Percentiles rank a stretch among this genome's conserved stretches.
These are phyloP conservation scores for Noctua janthe DNA, from an alignment of 2,888 invertebrate species.

Conservation along the genomic window DNA sequence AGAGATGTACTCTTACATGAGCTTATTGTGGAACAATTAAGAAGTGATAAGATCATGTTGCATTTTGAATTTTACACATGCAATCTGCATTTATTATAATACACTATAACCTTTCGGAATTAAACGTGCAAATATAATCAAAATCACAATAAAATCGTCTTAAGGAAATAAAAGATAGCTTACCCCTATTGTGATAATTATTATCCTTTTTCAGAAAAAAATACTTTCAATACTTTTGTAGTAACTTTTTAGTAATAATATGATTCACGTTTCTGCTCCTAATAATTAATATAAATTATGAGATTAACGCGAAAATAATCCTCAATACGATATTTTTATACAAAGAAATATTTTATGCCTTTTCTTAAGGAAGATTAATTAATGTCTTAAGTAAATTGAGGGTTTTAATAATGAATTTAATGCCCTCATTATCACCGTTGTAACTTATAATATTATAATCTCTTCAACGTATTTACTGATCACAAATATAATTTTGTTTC, in stretches of 20 bases:
- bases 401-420: background rate
- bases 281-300: conserved; percentile 1
- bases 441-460: background rate
- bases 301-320: background rate
- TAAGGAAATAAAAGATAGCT: background rate
- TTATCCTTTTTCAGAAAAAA: background rate
- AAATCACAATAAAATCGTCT: background rate
- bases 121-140: no score
- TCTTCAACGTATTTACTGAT: background rate
- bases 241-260: background rate
- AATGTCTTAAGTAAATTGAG: conserved; percentile 6
- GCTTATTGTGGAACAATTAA: background rate
- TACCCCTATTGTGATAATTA: no score
- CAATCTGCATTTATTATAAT: background rate
- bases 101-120: no score
- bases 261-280: background rate
- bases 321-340: background rate
- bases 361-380: conserved; percentile 24
- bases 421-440: background rate
- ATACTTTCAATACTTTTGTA: no score
- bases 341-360: conserved; percentile 10
- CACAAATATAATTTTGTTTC: background rate
- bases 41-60: background rate
- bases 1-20: background rate
- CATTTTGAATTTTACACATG: background rate